These are phyloP conservation scores for Danio tinwini DNA, from an alignment of 2,797 vertebrate genomes.

Conservation along the genomic window DNA sequence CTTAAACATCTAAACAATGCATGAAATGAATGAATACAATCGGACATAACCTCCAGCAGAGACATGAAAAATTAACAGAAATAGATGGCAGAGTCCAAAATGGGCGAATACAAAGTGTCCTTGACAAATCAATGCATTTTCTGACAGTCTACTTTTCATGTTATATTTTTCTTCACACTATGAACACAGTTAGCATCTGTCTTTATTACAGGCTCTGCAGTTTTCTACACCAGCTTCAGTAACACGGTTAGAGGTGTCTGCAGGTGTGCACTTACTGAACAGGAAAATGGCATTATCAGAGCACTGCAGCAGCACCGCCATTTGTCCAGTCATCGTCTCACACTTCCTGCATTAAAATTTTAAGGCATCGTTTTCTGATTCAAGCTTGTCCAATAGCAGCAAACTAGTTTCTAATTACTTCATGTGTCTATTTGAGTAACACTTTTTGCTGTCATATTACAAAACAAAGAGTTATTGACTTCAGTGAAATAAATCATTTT, in stretches of 20 bases:
- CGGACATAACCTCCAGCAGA: no score
- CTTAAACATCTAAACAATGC: no score
- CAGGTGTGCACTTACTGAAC: constrained; percentile 23
- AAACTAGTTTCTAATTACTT: background rate
- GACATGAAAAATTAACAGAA: no score
- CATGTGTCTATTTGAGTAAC: background rate
- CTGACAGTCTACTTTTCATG: background rate
- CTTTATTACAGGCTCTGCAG: background rate
- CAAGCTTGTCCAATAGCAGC: background rate
- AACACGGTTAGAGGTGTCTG: background rate
- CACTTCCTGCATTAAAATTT: background rate
- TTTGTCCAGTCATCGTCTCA: background rate
- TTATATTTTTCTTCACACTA: background rate
- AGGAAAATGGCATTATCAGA: background rate
- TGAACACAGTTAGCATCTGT: background rate
- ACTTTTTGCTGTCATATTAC: background rate
- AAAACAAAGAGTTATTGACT: background rate
- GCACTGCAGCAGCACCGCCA: background rate
- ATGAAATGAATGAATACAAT: no score
- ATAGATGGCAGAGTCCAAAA: background rate
- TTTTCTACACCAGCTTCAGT: background rate
- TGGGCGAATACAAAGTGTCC: background rate
- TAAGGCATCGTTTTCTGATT: background rate
- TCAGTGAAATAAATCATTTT: background rate
- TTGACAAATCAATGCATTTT: background rate